Base-by-base conservation (phyloP, 2,888 invertebrate species). In the Argyra leucocephala region DNA sequence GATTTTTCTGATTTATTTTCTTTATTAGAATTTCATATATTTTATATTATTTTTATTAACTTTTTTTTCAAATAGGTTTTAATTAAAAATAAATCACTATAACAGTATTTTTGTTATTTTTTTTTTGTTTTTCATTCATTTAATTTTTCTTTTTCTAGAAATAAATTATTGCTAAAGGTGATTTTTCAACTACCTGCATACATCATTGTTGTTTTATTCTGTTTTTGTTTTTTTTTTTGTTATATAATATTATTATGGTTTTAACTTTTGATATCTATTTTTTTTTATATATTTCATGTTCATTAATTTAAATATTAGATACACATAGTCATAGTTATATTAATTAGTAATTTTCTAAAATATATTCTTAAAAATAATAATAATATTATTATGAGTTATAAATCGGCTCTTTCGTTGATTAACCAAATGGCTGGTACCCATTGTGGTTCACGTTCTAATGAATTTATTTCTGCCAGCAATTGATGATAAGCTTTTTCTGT, bases 401-500 rank as follows among this genome's bases (percentile, higher is more conserved):
- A 67, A 63, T 68, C 68, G 57, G 67, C 67, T 61, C 68, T 64
- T 24, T 64, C 61, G 64, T 68, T 71, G 58, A 70, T 69, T 58
- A 69, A 67, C 80, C 80, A 80, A 71, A 76, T 78, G 63, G 80
- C 80, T 68, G 80, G 80, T 66, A 95, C 98, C 98, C 96, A 99
- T 81, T 97, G 97, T 18, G 97, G 97, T 79, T 98, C 97, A 62
- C 96, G 85, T 78, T 98, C 97, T 70, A 98, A 82, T 73, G 92
- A 90, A 82, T 96, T 96, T 75, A 98, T 95, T 82, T 96, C 96
- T 73, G 88, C 88, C 72, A 96, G 82, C 70, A 98, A 84, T 80
- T 98, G 96, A 76, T 93, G 91, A 82, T 95, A 96, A 70, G 97
- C 94, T 71, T 94, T 86, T 78, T 96, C 96, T 63, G 96, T 92